A percentile compares a stretch with the other conserved stretches of the same genome.
Evolutionary conservation across 2,888 invertebrate species (phyloP).

Genomic region (Proisotoma minuta): DNA sequence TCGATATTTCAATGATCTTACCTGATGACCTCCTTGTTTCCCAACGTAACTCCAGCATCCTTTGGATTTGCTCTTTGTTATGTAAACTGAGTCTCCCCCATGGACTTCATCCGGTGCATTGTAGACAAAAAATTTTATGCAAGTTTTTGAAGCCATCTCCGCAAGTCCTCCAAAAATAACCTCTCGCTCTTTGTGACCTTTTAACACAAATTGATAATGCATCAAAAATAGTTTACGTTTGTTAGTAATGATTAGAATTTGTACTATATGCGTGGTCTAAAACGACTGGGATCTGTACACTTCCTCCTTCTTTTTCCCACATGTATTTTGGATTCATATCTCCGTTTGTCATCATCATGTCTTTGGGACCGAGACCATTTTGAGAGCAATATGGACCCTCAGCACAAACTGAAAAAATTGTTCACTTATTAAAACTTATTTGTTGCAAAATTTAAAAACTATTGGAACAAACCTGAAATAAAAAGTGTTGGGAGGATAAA

Average conservation of each 20-base stretch:
- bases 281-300: constrained; percentile 29
- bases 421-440: too few species aligned
- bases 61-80: constrained; percentile 28
- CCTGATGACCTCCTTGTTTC: constrained; percentile 34
- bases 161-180: constrained; percentile 31
- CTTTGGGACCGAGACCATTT: constrained; percentile 27
- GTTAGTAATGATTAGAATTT: constrained; percentile 1
- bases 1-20: constrained; percentile 3
- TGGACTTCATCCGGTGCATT: constrained; percentile 26
- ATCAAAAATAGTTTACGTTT: not conserved
- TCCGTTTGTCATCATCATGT: constrained; percentile 30
- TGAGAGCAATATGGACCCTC: constrained; percentile 32
- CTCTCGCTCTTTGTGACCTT: constrained; percentile 25
- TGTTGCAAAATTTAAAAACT: too few species aligned
- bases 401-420: constrained; percentile 13
- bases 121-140: constrained; percentile 31
- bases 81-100: constrained; percentile 27
- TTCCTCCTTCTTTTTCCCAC: constrained; percentile 28
- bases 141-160: constrained; percentile 36
- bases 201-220: not conserved
- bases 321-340: constrained; percentile 36
- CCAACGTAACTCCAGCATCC: constrained; percentile 39
- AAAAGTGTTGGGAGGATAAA: too few species aligned
- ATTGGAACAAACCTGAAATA: too few species aligned
- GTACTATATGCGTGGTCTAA: constrained; percentile 34